Conservation (phyloP, 2,888 invertebrate species). For the Digitonthophagus gazella region DNA sequence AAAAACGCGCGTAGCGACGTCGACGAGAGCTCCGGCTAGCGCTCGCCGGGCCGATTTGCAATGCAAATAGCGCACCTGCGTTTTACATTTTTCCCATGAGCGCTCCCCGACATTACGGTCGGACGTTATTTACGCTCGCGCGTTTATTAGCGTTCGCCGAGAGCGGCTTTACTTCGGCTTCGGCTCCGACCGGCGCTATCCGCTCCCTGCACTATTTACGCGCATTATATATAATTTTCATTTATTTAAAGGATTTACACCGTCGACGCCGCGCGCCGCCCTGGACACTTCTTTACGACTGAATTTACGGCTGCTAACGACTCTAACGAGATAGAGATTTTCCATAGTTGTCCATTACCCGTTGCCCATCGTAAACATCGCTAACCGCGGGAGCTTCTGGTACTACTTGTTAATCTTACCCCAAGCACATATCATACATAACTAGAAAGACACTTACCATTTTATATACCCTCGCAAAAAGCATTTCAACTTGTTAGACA, state of each 20-base stretch:
- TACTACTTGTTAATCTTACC: neutral
- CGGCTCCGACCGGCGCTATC: neutral
- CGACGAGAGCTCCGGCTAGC: too few species aligned
- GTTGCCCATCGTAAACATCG: neutral
- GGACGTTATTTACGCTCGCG: constrained; percentile 46
- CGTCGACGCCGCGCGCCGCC: neutral
- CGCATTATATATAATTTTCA: constrained; percentile 9
- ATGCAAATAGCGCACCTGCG: constrained; percentile 53
- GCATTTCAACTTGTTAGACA: too few species aligned
- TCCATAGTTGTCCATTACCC: neutral
- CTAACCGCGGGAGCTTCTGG: neutral
- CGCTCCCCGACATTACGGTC: constrained; percentile 31
- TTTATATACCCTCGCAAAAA: too few species aligned
- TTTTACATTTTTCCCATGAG: constrained; percentile 49
- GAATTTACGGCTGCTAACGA: neutral
- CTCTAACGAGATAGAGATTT: neutral
- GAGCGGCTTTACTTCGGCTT: neutral
- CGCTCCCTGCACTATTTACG: neutral
- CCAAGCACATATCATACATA: too few species aligned
- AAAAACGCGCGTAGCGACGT: constrained; percentile 9
- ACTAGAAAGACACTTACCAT: too few species aligned
- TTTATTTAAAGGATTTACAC: constrained; percentile 9
- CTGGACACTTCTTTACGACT: neutral
- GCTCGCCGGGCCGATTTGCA: constrained; percentile 44
- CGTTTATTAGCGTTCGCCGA: constrained; percentile 43